These are phyloP conservation scores for Opisthocomus hoazin DNA, from an alignment of 2,113 vertebrate genomes.

Conservation along the genomic window DNA sequence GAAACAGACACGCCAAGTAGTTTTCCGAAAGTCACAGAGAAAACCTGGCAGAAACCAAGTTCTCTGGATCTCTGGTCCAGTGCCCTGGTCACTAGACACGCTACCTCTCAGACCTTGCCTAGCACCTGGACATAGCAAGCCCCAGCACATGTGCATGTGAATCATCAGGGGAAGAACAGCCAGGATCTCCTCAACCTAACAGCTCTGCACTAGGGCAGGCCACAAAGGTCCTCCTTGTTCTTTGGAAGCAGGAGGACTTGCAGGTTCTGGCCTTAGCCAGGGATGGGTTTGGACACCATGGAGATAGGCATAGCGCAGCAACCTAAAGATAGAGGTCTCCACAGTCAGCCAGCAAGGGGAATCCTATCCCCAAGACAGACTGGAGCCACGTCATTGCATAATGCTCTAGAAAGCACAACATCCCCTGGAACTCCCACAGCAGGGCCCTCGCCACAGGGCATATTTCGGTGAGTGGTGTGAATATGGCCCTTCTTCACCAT, in stretches of 20 bases:
- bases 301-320: background rate
- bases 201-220: background rate
- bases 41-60: background rate
- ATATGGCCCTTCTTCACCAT: background rate
- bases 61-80: background rate
- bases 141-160: background rate
- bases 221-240: background rate
- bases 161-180: background rate
- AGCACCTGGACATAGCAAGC: background rate
- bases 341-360: background rate
- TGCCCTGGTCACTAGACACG: background rate
- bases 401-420: background rate
- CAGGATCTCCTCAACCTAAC: rapidly evolving
- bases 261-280: background rate
- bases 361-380: background rate
- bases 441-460: background rate
- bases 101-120: background rate
- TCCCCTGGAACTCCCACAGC: background rate
- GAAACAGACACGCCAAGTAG: background rate
- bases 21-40: background rate
- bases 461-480: background rate
- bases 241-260: background rate
- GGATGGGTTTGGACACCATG: background rate
- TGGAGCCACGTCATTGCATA: background rate
- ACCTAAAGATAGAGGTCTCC: background rate